Evolutionary conservation across 35 echinoderm and acorn worm species (phyloP).

Genomic region (Acanthaster planci): DNA sequence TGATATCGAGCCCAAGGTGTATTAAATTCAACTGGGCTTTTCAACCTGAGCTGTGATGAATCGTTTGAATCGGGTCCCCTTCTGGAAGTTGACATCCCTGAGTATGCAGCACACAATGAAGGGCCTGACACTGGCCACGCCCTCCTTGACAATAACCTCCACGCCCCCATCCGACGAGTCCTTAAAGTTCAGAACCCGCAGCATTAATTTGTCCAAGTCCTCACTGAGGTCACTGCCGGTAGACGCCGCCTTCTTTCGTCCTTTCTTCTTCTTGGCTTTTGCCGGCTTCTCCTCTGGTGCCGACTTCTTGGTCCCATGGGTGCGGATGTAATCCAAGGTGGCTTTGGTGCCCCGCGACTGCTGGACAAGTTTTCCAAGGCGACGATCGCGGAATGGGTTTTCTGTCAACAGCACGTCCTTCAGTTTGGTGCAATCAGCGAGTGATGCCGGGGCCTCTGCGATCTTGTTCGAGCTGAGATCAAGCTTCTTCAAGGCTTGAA

Average conservation of each 20-base stretch:
- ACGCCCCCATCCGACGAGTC: slow-evolving; percentile 44
- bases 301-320: slow-evolving; percentile 44
- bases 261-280: slow-evolving; percentile 60
- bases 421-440: slow-evolving; percentile 75
- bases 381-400: slow-evolving; percentile 82
- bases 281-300: neutral
- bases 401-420: slow-evolving; percentile 63
- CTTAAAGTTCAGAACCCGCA: slow-evolving; percentile 66
- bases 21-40: neutral
- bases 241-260: slow-evolving; percentile 47
- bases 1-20: neutral
- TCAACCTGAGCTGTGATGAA: slow-evolving; percentile 87
- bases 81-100: slow-evolving; percentile 60
- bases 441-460: slow-evolving; percentile 47
- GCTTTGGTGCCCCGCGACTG: slow-evolving; percentile 68
- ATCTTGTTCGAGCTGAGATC: slow-evolving; percentile 75
- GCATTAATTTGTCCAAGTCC: slow-evolving; percentile 35
- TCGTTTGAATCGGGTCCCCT: slow-evolving; percentile 71
- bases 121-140: slow-evolving; percentile 59
- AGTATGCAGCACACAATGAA: slow-evolving; percentile 93
- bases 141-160: slow-evolving; percentile 62
- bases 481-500: slow-evolving; percentile 67
- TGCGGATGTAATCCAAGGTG: slow-evolving; percentile 71
- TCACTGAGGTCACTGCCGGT: slow-evolving; percentile 42
- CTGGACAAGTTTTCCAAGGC: slow-evolving; percentile 76